phyloP scores from a whole-genome alignment of 2,888 invertebrate species.

The Poecilobothrus nobilitatus region DNA sequence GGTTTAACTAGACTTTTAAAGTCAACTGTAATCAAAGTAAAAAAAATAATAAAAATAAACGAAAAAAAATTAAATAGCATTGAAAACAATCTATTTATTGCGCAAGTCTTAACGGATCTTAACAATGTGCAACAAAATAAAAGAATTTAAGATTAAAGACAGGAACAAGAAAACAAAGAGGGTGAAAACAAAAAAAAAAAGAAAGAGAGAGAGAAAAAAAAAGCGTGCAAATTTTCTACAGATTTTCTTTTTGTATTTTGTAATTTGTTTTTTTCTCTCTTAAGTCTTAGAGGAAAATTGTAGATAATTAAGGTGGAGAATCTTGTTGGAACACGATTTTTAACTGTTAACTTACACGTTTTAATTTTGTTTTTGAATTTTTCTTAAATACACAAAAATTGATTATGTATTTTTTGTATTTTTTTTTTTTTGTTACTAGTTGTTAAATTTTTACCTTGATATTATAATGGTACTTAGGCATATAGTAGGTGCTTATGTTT shows the following conservation, averaged over 20 bases:
- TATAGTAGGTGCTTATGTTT: neutral
- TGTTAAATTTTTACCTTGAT: too few relatives aligned
- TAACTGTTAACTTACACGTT: slow-evolving; percentile 18
- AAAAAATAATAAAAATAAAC: neutral
- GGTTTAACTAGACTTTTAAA: neutral
- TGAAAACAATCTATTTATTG: neutral
- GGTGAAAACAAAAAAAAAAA: neutral
- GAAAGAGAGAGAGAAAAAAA: neutral
- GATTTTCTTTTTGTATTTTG: neutral
- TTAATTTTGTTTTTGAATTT: slow-evolving; percentile 2
- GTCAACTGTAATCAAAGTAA: neutral
- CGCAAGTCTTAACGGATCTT: slow-evolving; percentile 6
- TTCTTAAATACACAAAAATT: neutral
- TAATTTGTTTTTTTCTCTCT: neutral
- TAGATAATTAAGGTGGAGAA: slow-evolving; percentile 19
- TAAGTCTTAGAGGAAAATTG: slow-evolving; percentile 14
- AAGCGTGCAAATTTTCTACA: neutral
- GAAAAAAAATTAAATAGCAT: too few relatives aligned
- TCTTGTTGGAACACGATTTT: slow-evolving; percentile 17
- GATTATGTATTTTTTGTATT: neutral
- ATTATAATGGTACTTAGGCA: too few relatives aligned
- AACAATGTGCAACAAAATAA: neutral
- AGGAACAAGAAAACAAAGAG: neutral
- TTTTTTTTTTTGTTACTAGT: neutral
- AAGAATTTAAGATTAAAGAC: too few relatives aligned